Conservation (phyloP, 2,888 invertebrate species). For the Chymomyza fuscimana region DNA sequence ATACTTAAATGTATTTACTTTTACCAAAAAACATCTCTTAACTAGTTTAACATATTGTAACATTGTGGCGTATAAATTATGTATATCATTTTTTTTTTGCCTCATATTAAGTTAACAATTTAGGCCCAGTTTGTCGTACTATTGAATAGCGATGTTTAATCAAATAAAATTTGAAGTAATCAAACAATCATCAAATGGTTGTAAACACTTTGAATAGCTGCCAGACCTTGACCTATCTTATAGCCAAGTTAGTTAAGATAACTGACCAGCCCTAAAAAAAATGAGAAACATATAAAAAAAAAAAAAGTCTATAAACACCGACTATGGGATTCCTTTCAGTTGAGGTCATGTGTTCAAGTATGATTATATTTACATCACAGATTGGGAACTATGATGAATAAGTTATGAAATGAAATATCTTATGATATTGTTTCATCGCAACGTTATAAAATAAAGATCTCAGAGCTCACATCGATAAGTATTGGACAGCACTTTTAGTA, state of each 20-base stretch:
- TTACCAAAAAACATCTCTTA: not conserved
- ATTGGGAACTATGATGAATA: too few relatives aligned
- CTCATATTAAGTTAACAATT: not conserved
- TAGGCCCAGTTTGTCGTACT: not conserved
- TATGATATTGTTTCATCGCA: too few relatives aligned
- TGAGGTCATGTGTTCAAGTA: too few relatives aligned
- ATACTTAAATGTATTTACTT: not conserved
- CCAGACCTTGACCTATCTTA: not conserved
- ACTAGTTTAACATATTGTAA: not conserved
- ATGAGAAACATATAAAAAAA: not conserved
- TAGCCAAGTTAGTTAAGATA: not conserved
- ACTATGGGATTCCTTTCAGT: too few relatives aligned
- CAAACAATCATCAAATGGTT: not conserved
- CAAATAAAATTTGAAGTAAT: not conserved
- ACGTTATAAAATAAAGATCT: too few relatives aligned
- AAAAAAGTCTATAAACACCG: not conserved
- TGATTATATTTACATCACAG: too few relatives aligned
- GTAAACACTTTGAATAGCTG: not conserved
- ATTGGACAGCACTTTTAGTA: too few relatives aligned
- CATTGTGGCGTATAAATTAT: not conserved
- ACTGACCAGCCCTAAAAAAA: not conserved
- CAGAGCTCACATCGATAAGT: too few relatives aligned
- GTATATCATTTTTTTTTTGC: not conserved
- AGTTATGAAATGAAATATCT: too few relatives aligned
- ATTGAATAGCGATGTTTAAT: not conserved